Evolutionary conservation across 2,888 invertebrate genomes (phyloP).

Genomic region (Drosophila peninsularis): DNA sequence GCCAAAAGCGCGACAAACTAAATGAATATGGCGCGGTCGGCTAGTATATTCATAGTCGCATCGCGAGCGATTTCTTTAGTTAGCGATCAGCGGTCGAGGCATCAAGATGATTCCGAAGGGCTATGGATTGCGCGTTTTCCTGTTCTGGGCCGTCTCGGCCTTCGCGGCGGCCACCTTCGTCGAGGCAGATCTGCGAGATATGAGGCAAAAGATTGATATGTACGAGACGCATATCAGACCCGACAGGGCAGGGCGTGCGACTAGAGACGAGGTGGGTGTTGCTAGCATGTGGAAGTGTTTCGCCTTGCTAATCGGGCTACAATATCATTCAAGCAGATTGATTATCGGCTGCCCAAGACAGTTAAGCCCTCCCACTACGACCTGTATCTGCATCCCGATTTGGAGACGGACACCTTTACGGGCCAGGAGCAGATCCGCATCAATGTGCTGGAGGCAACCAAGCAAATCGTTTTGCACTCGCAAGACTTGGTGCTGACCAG

Average conservation of each 20-base stretch:
- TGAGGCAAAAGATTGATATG: conserved; percentile 11
- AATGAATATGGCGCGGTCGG: conserved; percentile 20
- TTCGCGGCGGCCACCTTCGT: conserved; percentile 57
- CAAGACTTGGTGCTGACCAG: conserved; percentile 85
- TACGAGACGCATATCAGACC: background rate
- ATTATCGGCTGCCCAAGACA: conserved; percentile 86
- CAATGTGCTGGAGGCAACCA: conserved; percentile 83
- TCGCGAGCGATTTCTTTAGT: conserved; percentile 38
- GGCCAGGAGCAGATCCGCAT: conserved; percentile 87
- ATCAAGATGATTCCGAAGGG: conserved; percentile 55
- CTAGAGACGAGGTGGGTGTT: conserved; percentile 33
- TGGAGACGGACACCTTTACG: conserved; percentile 86
- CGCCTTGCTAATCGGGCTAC: background rate
- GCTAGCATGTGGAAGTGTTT: background rate
- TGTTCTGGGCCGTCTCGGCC: conserved; percentile 64
- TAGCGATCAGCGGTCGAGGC: conserved; percentile 36
- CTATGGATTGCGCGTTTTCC: conserved; percentile 36
- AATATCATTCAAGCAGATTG: conserved; percentile 41
- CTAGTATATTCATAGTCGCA: conserved; percentile 4
- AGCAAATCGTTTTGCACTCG: conserved; percentile 87
- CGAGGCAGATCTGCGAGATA: conserved; percentile 27
- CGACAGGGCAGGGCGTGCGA: background rate
- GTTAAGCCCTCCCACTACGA: conserved; percentile 88
- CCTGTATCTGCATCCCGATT: conserved; percentile 88
- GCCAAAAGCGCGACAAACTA: background rate